Evolutionary conservation across 35 echinoderm and acorn worm genomes (phyloP).

Genomic region (Amphiura filiformis): DNA sequence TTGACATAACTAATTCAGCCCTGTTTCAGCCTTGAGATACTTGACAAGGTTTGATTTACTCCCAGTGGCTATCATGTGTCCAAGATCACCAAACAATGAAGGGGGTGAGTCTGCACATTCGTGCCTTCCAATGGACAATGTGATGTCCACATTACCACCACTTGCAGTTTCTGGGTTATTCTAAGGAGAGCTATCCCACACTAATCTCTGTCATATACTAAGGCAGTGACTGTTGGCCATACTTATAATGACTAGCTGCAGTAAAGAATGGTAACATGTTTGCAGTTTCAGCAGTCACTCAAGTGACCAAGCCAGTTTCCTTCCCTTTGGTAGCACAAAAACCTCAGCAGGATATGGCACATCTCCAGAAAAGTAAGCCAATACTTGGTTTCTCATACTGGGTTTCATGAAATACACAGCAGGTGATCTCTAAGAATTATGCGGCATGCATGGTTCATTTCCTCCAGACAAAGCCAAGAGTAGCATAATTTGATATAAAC

Average conservation of each 20-base stretch:
- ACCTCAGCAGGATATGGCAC: background rate
- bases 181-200: background rate
- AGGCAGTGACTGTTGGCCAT: too few species aligned
- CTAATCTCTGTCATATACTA: background rate
- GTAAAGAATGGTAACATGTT: background rate
- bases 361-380: background rate
- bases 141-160: background rate
- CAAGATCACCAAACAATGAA: background rate
- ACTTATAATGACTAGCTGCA: too few species aligned
- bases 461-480: too few species aligned
- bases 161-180: constrained; percentile 18
- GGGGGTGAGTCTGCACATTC: background rate
- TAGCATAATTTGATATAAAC: too few species aligned
- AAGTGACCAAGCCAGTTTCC: background rate
- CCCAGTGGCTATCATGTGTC: background rate
- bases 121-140: background rate
- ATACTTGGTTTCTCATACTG: background rate
- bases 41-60: background rate
- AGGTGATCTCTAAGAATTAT: too few species aligned
- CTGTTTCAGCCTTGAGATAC: background rate
- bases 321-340: background rate
- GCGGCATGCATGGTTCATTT: too few species aligned
- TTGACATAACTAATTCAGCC: background rate
- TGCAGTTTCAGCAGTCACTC: background rate
- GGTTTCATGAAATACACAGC: too few species aligned